phyloP scores from a whole-genome alignment of 2,113 vertebrate genomes.

The Gracilinanus agilis region DNA sequence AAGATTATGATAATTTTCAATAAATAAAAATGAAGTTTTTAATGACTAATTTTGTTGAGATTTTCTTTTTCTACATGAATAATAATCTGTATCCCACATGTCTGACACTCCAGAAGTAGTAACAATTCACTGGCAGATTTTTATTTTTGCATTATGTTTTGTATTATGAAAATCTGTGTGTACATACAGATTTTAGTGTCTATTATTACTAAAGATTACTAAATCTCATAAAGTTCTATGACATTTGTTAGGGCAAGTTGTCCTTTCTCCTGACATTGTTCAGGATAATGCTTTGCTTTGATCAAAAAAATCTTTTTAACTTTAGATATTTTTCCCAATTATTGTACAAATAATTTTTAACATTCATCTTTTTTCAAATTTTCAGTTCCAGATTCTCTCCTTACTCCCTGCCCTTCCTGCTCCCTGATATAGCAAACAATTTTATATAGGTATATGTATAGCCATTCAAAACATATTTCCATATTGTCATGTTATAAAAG shows the following conservation, averaged over 20 bases:
- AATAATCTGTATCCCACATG: slow-evolving; percentile 12
- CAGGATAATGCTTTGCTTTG: no score
- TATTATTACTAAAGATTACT: not conserved
- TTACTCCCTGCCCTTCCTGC: no score
- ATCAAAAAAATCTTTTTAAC: no score
- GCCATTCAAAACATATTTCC: no score
- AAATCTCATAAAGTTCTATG: not conserved
- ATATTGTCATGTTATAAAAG: no score
- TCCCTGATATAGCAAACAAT: no score
- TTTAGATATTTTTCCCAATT: no score
- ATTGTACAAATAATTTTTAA: no score
- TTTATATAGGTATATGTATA: no score
- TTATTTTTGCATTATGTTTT: slow-evolving; percentile 38
- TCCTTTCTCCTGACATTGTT: slow-evolving; percentile 10
- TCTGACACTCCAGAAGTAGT: not conserved
- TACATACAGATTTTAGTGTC: slow-evolving; percentile 34
- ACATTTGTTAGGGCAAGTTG: not conserved
- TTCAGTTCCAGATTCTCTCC: no score
- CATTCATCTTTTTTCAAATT: no score
- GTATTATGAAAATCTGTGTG: slow-evolving; percentile 42
- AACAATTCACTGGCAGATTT: slow-evolving; percentile 1
- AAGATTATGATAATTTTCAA: slow-evolving; percentile 32
- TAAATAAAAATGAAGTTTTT: not conserved
- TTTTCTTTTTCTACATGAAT: not conserved
- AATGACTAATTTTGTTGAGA: no score